Evolutionary conservation across 2,888 invertebrate species (phyloP).

Genomic region (Cephus spinipes): DNA sequence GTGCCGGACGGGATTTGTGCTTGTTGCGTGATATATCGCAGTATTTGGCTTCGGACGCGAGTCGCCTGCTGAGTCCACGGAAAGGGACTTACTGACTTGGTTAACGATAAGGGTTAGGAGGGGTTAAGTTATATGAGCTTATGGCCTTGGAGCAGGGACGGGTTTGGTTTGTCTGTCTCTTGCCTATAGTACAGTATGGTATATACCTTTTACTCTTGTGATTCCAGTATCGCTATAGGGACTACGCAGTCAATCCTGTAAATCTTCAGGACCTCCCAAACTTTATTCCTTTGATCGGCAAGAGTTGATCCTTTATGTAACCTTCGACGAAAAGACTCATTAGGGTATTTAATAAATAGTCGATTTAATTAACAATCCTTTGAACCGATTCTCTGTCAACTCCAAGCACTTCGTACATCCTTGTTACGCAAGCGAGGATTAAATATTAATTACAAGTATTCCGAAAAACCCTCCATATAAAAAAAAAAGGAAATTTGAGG

Average conservation of each 20-base stretch:
- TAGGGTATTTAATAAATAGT: not conserved
- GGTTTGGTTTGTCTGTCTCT: conserved; percentile 12
- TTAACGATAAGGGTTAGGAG: conserved; percentile 18
- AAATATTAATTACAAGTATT: not conserved
- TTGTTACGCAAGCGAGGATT: not conserved
- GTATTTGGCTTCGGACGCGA: conserved; percentile 44
- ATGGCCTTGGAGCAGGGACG: conserved; percentile 12
- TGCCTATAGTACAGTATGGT: not conserved
- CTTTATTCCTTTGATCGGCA: not conserved
- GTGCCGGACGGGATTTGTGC: conserved; percentile 49
- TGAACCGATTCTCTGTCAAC: not conserved
- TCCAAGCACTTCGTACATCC: not conserved
- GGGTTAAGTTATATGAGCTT: conserved; percentile 10
- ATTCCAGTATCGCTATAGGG: not conserved
- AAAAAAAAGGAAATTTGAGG: not conserved
- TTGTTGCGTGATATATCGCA: conserved; percentile 58
- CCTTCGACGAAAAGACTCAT: not conserved
- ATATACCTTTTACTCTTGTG: not conserved
- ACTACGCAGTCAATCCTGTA: not conserved
- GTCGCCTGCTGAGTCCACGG: conserved; percentile 46
- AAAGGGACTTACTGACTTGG: conserved; percentile 23
- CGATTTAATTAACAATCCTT: not conserved
- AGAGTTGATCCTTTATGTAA: not conserved
- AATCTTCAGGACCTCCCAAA: not conserved
- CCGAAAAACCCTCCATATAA: not conserved